phyloP scores from a whole-genome alignment of 2,797 vertebrate species.

The Chloroceryle amazona region DNA sequence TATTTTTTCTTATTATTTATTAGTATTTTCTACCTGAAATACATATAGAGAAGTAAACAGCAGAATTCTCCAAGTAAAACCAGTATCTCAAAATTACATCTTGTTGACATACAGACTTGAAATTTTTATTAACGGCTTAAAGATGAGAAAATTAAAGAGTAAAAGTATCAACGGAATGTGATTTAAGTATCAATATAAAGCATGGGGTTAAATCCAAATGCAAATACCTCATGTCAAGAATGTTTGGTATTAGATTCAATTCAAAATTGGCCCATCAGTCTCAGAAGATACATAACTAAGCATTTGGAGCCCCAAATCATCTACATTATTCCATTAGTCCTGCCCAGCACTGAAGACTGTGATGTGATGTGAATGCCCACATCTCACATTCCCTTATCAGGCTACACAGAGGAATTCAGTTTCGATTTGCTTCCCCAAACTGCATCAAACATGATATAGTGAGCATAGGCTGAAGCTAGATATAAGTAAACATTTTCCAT shows the following conservation, averaged over 20 bases:
- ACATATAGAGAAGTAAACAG: background rate
- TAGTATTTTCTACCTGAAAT: background rate
- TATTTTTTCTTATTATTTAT: background rate
- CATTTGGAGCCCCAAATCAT: background rate
- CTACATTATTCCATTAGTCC: background rate
- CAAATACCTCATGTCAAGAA: background rate
- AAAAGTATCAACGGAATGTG: background rate
- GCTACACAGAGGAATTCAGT: background rate
- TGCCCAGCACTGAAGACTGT: background rate
- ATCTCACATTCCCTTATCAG: background rate
- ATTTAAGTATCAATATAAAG: conserved; percentile 14
- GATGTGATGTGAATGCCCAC: background rate
- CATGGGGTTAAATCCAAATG: background rate
- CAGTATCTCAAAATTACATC: background rate
- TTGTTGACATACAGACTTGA: background rate
- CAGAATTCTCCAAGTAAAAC: background rate
- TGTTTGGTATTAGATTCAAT: background rate
- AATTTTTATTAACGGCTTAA: background rate
- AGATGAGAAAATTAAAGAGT: background rate
- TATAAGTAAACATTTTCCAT: background rate
- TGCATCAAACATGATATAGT: background rate
- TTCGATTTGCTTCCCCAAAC: background rate
- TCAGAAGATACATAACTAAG: background rate
- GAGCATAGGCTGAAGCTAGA: background rate
- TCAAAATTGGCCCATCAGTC: background rate